Conservation (phyloP, 2,113 vertebrate species). For the Pagrus major region DNA sequence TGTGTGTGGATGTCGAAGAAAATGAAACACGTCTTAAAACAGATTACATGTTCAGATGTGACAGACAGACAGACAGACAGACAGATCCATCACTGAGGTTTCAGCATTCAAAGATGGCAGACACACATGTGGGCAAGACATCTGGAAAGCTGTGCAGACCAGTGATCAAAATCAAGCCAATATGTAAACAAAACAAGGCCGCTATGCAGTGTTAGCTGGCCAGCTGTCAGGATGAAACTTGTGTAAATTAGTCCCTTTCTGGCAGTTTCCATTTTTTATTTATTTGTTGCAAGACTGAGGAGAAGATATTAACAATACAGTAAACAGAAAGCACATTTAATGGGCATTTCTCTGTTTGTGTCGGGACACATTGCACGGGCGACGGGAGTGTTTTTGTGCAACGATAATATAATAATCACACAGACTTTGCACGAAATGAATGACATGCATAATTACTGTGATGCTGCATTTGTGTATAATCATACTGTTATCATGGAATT, state of each 20-base stretch:
- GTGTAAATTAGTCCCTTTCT: conserved; percentile 56
- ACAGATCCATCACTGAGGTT: conserved; percentile 11
- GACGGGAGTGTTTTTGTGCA: background rate
- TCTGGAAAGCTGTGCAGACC: conserved; percentile 76
- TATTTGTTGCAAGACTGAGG: background rate
- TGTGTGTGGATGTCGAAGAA: conserved; percentile 8
- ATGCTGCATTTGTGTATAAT: conserved; percentile 54
- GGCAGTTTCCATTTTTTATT: conserved; percentile 32
- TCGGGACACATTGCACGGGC: background rate
- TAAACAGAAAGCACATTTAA: conserved; percentile 22
- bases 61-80: background rate
- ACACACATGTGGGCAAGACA: conserved; percentile 68
- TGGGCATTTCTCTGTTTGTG: background rate
- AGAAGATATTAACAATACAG: conserved; percentile 1
- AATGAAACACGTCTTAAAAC: conserved; percentile 25
- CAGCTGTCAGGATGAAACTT: conserved; percentile 68
- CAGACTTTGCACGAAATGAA: conserved; percentile 39
- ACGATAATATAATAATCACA: conserved; percentile 32
- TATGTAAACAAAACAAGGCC: conserved; percentile 74
- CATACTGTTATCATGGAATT: conserved; percentile 56
- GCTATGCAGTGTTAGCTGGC: conserved; percentile 47
- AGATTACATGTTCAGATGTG: background rate
- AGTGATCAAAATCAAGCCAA: conserved; percentile 77
- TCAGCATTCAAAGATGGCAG: conserved; percentile 28
- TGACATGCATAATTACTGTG: conserved; percentile 43